These are phyloP conservation scores for Amniataba percoides DNA, from an alignment of 2,797 vertebrate genomes.

Conservation along the genomic window DNA sequence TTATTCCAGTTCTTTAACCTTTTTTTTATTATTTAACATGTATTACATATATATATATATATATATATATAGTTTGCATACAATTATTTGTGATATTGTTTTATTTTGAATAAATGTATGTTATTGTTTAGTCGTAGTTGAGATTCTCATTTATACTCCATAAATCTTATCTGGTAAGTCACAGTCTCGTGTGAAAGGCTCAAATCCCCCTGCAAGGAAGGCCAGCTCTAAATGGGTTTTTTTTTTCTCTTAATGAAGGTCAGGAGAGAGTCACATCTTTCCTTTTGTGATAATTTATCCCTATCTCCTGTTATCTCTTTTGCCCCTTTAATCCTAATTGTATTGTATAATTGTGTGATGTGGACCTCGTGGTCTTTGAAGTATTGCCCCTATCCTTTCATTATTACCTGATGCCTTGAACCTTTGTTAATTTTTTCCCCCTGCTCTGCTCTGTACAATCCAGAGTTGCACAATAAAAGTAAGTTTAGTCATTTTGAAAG, in stretches of 20 bases:
- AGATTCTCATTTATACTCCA: slow-evolving; percentile 53
- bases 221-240: slow-evolving; percentile 79
- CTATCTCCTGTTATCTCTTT: slow-evolving; percentile 88
- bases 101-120: slow-evolving; percentile 16
- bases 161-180: slow-evolving; percentile 75
- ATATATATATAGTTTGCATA: neutral
- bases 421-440: slow-evolving; percentile 77
- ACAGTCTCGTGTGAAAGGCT: slow-evolving; percentile 74
- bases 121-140: slow-evolving; percentile 57
- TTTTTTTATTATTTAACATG: neutral
- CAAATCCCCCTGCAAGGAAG: slow-evolving; percentile 77
- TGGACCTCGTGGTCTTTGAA: slow-evolving; percentile 85
- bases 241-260: slow-evolving; percentile 88
- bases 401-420: slow-evolving; percentile 85
- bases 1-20: neutral
- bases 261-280: slow-evolving; percentile 88
- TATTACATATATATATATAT: neutral
- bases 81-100: neutral
- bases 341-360: slow-evolving; percentile 89
- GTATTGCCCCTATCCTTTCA: slow-evolving; percentile 85
- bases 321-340: slow-evolving; percentile 91
- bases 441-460: slow-evolving; percentile 74
- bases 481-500: slow-evolving; percentile 54
- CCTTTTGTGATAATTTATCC: slow-evolving; percentile 89
- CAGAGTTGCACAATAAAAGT: slow-evolving; percentile 69